Base-by-base conservation (phyloP, 2,113 vertebrate species). In the Paralichthys olivaceus region DNA sequence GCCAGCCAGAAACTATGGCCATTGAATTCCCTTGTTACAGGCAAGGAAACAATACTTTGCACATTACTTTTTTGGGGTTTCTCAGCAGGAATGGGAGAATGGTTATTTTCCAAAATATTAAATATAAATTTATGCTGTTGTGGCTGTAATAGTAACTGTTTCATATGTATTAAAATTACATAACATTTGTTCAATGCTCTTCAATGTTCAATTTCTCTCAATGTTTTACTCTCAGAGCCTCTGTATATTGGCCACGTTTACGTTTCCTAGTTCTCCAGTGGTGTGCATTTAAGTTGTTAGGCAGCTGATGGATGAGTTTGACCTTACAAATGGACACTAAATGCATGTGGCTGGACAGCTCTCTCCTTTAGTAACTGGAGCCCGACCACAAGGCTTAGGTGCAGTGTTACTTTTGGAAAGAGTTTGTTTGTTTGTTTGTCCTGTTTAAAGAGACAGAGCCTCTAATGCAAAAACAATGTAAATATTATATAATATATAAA, bases 11-110 rank as follows among this genome's bases (percentile, higher is more conserved):
- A 91, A 91, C 93, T 0, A 72, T 93, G 86, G 96, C 96, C 29
- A 93, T 94, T 81, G 96, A 96, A 86, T 99, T 98, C 83, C 98
- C 98, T 0, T 99, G 98, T 88, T 83, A 93, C 95, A 98, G 98
- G 98, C 95, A 95, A 76, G 93, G 58, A 56, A 77, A 74, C 19
- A 13, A 34, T 14, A 62, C 26, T 45, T 54, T 57, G 4, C 1
- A 66, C 25, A 23, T 19, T 15, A 49, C 5, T 17, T 17, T 17
- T 5, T 47, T 19, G 43, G 15, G 13, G 17, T n/a, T 58, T 29
- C 56, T 58, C 56, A 28, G 17, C 6, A 58, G 22, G 51, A 22
- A n/a, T 8, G 12, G 37, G 2, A 13, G 12, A 40, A 13, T 13
- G 37, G 37, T 12, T 40, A 40, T 40, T 12, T 13, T 54, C 7